A percentile compares a stretch with the other conserved stretches of the same genome.
These are phyloP conservation scores for Eucera pruinosa DNA, from an alignment of 2,888 invertebrate species.

Conservation along the genomic window DNA sequence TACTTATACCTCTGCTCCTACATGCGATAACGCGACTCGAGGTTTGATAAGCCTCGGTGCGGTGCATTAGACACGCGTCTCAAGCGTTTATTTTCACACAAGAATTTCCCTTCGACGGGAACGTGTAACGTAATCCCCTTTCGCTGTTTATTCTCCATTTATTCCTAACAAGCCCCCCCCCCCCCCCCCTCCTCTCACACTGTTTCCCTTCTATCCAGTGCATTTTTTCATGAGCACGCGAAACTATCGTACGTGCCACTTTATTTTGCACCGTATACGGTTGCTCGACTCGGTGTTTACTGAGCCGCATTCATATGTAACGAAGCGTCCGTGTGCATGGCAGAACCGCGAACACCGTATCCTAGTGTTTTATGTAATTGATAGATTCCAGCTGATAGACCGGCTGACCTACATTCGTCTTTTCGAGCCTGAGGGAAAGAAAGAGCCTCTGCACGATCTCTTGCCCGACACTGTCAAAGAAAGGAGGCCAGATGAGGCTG, in stretches of 20 bases:
- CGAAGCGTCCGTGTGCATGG: conserved; percentile 45
- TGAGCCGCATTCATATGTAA: conserved; percentile 32
- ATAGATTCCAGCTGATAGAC: conserved; percentile 60
- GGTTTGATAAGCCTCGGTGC: conserved; percentile 46
- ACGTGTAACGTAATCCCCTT: conserved; percentile 30
- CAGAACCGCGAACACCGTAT: conserved; percentile 16
- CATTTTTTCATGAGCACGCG: conserved; percentile 5
- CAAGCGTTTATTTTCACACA: conserved; percentile 32
- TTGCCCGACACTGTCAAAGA: conserved; percentile 34
- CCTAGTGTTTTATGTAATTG: conserved; percentile 61
- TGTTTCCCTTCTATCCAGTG: no score
- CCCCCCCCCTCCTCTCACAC: no score
- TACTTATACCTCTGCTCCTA: conserved; percentile 18
- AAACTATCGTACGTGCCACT: neutral
- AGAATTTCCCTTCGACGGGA: conserved; percentile 36
- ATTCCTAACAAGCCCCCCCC: neutral
- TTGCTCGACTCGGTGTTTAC: conserved; percentile 4
- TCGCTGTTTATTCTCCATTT: conserved; percentile 26
- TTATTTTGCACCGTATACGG: conserved; percentile 1
- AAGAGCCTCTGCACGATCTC: conserved; percentile 32
- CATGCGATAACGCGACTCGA: conserved; percentile 32
- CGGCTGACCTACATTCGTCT: conserved; percentile 61
- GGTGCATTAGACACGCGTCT: conserved; percentile 51
- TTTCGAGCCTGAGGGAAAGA: conserved; percentile 21
- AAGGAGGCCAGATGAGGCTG: conserved; percentile 48